A percentile compares a stretch with the other conserved stretches of the same genome.
Evolutionary conservation across 1,140 invertebrate species (phyloP).

Genomic region (Drosophila parabipectinata): DNA sequence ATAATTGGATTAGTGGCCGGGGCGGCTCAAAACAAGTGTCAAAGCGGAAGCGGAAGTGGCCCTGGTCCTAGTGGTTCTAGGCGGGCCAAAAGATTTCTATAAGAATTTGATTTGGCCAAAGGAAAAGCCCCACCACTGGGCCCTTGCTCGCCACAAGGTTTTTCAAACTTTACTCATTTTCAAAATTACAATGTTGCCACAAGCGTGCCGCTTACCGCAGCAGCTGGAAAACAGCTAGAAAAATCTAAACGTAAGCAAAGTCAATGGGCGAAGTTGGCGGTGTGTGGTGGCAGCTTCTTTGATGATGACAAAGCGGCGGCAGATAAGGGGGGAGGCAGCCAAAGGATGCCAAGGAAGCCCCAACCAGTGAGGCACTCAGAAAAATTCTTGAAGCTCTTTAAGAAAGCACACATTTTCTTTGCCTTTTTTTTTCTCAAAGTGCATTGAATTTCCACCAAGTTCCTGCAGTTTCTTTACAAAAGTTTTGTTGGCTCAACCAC

Average conservation of each 20-base stretch:
- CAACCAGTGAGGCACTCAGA: constrained; percentile 12
- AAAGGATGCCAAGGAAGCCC: constrained; percentile 24
- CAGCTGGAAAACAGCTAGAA: constrained; percentile 60
- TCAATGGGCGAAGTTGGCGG: constrained; percentile 79
- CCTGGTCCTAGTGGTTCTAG: not conserved
- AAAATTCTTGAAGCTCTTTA: not conserved
- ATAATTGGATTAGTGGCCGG: constrained; percentile 52
- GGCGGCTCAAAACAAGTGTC: constrained; percentile 71
- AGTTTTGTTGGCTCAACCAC: constrained; percentile 75
- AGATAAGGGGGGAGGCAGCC: constrained; percentile 13
- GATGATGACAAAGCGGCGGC: constrained; percentile 55
- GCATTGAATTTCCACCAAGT: constrained; percentile 28
- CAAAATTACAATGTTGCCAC: constrained; percentile 83
- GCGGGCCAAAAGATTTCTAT: constrained; percentile 55
- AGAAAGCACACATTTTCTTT: not conserved
- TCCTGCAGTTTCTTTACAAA: constrained; percentile 52
- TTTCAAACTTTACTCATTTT: constrained; percentile 84
- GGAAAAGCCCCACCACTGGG: constrained; percentile 11
- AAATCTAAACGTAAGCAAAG: constrained; percentile 83
- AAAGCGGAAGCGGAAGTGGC: constrained; percentile 75
- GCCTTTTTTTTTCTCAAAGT: not conserved
- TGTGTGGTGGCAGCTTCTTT: constrained; percentile 52
- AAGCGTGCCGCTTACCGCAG: constrained; percentile 72
- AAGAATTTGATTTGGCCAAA: constrained; percentile 72
- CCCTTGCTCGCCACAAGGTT: constrained; percentile 61